Evolutionary conservation across 2,113 vertebrate species (phyloP).

Genomic region (Sclerurus mexicanus): DNA sequence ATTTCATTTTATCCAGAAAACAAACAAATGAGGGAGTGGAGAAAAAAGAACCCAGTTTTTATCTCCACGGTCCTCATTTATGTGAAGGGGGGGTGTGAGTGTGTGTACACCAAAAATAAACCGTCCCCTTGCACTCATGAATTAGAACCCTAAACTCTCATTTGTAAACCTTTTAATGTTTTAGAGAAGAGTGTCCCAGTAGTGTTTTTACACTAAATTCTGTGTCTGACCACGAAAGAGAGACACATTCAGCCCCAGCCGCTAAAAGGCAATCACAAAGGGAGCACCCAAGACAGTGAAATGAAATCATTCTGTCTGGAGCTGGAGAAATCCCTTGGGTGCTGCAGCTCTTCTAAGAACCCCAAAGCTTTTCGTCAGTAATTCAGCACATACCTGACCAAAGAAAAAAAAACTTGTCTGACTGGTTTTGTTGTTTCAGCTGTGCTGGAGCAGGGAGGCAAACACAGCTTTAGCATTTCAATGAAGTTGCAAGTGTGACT

Average conservation of each 20-base stretch:
- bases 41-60: neutral
- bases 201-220: neutral
- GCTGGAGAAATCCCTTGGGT: neutral
- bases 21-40: neutral
- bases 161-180: neutral
- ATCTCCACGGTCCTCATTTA: neutral
- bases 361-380: constrained; percentile 20
- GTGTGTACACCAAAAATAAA: neutral
- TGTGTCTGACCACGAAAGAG: neutral
- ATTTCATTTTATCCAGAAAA: constrained; percentile 7
- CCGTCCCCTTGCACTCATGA: neutral
- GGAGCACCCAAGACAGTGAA: neutral
- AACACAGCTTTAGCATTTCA: constrained; percentile 49
- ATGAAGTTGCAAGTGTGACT: neutral
- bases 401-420: constrained; percentile 9
- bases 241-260: neutral
- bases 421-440: constrained; percentile 69
- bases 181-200: neutral
- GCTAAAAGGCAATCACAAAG: neutral
- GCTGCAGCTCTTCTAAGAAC: neutral
- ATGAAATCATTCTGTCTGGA: neutral
- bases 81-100: neutral
- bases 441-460: constrained; percentile 1
- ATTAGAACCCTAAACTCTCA: neutral
- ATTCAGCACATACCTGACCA: constrained; percentile 40